phyloP scores from a whole-genome alignment of 1,140 invertebrate genomes.

The Zaprionus lachaisei region DNA sequence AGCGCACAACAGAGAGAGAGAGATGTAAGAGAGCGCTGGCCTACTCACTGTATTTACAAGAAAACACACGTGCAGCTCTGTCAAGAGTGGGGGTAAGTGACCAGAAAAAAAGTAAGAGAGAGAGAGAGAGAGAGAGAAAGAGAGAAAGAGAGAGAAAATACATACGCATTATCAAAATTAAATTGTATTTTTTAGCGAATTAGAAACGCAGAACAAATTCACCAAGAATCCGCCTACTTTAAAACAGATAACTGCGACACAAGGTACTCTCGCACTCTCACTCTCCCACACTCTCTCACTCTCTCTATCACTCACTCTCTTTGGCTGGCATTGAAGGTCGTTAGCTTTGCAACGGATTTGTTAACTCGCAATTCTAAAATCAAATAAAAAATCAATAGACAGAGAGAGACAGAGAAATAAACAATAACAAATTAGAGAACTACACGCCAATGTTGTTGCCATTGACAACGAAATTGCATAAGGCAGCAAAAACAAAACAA shows the following conservation, averaged over 20 bases:
- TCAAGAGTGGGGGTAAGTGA: background rate
- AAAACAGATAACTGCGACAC: constrained; percentile 9
- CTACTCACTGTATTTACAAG: background rate
- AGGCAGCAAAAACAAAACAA: constrained; percentile 36
- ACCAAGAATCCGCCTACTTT: constrained; percentile 7
- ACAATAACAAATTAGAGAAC: constrained; percentile 19
- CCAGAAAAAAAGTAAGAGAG: background rate
- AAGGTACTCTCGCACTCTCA: background rate
- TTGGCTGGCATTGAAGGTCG: constrained; percentile 30
- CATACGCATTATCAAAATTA: constrained; percentile 5
- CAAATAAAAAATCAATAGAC: constrained; percentile 61
- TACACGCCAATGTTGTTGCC: constrained; percentile 31
- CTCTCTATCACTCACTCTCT: background rate
- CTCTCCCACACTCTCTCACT: background rate
- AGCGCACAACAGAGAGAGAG: constrained; percentile 3
- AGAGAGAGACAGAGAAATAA: constrained; percentile 31
- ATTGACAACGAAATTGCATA: constrained; percentile 65
- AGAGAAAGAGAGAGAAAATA: constrained; percentile 2
- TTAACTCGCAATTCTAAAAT: constrained; percentile 11
- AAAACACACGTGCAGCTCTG: constrained; percentile 1
- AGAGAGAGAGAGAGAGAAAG: background rate
- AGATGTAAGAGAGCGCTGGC: background rate
- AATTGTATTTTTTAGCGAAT: constrained; percentile 25
- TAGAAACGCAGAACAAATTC: constrained; percentile 1
- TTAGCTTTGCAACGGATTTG: constrained; percentile 18